phyloP scores from a whole-genome alignment of 2,888 invertebrate species.

The Drosophila meridionalis region DNA sequence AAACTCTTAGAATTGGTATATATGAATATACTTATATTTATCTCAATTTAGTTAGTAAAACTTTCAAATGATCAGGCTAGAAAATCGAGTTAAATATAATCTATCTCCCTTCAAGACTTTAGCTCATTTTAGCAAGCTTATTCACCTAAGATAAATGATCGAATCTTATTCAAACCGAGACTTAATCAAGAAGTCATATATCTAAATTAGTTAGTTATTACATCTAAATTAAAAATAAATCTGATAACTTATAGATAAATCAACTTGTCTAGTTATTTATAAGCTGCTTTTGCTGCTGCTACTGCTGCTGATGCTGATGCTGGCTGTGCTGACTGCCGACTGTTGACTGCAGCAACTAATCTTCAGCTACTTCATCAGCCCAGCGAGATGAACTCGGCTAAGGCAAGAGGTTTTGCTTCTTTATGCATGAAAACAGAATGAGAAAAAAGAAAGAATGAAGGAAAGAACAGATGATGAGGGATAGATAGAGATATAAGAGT shows the following conservation, averaged over 20 bases:
- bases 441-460: not conserved
- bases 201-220: not conserved
- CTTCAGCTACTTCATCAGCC: conserved; percentile 3
- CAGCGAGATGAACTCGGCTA: conserved; percentile 2
- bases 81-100: too few species aligned
- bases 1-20: too few species aligned
- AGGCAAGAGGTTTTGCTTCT: conserved; percentile 8
- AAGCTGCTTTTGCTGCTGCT: not conserved
- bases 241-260: not conserved
- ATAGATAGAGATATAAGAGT: conserved; percentile 24
- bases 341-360: conserved; percentile 1
- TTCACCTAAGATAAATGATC: not conserved
- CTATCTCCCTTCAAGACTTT: too few species aligned
- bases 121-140: not conserved
- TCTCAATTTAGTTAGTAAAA: too few species aligned
- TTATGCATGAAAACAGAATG: conserved; percentile 2
- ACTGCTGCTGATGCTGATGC: not conserved
- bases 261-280: not conserved
- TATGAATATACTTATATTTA: too few species aligned
- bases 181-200: not conserved
- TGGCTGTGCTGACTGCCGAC: not conserved
- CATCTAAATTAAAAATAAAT: not conserved
- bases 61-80: too few species aligned
- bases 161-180: not conserved
- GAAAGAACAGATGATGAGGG: conserved; percentile 27